Conservation (phyloP, 2,113 vertebrate species). For the Psettodes erumei region DNA sequence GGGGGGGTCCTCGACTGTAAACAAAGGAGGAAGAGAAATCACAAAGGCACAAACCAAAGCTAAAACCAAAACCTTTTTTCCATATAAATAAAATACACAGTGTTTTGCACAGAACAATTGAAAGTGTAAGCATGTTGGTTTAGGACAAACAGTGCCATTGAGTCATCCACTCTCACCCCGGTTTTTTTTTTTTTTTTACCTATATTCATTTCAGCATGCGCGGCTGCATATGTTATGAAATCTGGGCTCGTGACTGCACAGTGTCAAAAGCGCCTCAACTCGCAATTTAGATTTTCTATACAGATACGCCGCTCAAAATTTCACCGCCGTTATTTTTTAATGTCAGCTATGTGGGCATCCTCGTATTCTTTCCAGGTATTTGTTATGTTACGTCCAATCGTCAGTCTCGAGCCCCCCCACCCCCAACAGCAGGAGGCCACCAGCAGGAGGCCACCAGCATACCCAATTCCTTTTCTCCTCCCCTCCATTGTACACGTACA, state of each 20-base stretch:
- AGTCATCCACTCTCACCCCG: slow-evolving; percentile 44
- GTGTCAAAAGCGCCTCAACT: neutral
- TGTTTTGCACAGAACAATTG: slow-evolving; percentile 48
- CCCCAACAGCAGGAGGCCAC: neutral
- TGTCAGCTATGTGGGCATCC: neutral
- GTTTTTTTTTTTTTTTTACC: slow-evolving; percentile 48
- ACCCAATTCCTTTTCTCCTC: neutral
- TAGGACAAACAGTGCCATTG: slow-evolving; percentile 47
- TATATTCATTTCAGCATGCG: slow-evolving; percentile 36
- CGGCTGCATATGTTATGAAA: slow-evolving; percentile 21
- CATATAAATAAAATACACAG: slow-evolving; percentile 1
- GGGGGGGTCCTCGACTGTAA: neutral
- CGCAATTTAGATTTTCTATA: neutral
- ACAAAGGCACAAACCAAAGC: slow-evolving; percentile 7
- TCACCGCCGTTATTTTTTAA: neutral
- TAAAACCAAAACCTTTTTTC: slow-evolving; percentile 28
- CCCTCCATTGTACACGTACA: neutral
- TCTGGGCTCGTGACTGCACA: neutral
- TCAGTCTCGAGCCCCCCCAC: no score
- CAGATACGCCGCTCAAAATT: neutral
- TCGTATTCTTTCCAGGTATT: neutral
- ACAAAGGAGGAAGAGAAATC: slow-evolving; percentile 2
- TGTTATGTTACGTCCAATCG: neutral
- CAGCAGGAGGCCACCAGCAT: neutral
- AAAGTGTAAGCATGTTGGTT: slow-evolving; percentile 41